Conservation (phyloP, 2,888 invertebrate genomes). For the Drosophila tripunctata region DNA sequence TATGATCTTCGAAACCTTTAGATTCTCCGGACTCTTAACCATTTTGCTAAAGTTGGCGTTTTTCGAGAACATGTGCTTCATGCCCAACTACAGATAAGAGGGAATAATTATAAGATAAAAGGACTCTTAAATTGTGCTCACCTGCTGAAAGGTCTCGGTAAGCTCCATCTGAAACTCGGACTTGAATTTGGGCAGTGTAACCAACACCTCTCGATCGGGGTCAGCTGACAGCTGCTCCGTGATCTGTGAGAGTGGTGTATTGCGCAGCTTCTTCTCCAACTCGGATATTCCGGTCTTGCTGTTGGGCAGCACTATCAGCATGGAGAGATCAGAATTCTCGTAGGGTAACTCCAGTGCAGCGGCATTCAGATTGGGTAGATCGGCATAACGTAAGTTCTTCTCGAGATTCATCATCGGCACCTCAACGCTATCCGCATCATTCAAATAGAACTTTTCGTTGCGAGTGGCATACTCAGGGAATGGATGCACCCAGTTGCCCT, state of each 20-base stretch:
- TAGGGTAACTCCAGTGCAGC: slow-evolving; percentile 88
- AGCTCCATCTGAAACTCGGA: slow-evolving; percentile 90
- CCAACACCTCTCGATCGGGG: slow-evolving; percentile 74
- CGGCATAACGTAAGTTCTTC: slow-evolving; percentile 62
- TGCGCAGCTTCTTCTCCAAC: slow-evolving; percentile 87
- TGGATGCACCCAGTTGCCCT: slow-evolving; percentile 88
- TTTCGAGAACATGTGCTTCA: slow-evolving; percentile 87
- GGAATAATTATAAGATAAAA: neutral
- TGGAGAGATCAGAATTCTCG: slow-evolving; percentile 87
- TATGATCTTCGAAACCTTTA: slow-evolving; percentile 88
- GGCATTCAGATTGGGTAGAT: slow-evolving; percentile 66
- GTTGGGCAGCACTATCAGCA: slow-evolving; percentile 91
- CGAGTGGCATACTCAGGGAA: slow-evolving; percentile 87
- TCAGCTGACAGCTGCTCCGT: slow-evolving; percentile 85
- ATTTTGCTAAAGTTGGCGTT: slow-evolving; percentile 87
- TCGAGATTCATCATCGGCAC: slow-evolving; percentile 90
- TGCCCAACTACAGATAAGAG: slow-evolving; percentile 85
- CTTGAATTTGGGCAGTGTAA: slow-evolving; percentile 92
- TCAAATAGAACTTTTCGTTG: slow-evolving; percentile 88
- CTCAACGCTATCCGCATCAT: slow-evolving; percentile 84
- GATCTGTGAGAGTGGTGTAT: slow-evolving; percentile 86
- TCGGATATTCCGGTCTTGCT: slow-evolving; percentile 87
- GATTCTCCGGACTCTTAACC: slow-evolving; percentile 83
- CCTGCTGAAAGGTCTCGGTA: slow-evolving; percentile 86
- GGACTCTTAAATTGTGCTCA: slow-evolving; percentile 26